Base-by-base conservation (phyloP, 2,113 vertebrate species). In the Urocynchramus pylzowi region DNA sequence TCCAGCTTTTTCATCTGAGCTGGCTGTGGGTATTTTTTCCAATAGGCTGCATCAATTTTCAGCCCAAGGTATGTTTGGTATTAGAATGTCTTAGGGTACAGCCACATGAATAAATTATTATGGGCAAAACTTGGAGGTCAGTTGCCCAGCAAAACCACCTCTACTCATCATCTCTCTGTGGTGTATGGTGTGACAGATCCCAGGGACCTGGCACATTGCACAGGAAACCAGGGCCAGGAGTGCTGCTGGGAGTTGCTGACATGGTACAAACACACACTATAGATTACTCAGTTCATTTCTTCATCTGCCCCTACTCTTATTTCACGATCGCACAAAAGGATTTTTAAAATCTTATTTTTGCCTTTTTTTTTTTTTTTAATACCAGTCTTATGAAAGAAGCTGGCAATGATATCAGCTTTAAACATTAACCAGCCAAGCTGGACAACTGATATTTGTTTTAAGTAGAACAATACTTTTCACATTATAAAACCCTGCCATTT, bases 61-160 rank as follows among this genome's bases (percentile, higher is more conserved):
- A 95, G 88, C 63, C 93, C 90, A 77, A 19, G 68, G 37, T 85
- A 91, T 77, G 90, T 54, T 83, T 11, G 71, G 90, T 33, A 92
- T 86, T 73, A 53, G 83, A 35, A 35, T 7, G 59, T 85, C 79
- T 90, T 73, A 22, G 59, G 85, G 82, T 79, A 73, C 53, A 57
- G 78, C 92, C 81, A 3, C 88, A 90, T 11, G 37, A 88, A 95
- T 82, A 97, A 95, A 95, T 96, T 56, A 93, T 65, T 93, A 73
- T 37, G 49, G 79, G 71, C 88, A 76, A 94, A 95, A 61, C 13
- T 30, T 69, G 71, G 79, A 94, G 92, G 88, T 87, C 95, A 95
- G 67, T 19, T 94, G 94, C 92, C 95, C 35, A 3, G 90, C 59
- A 94, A 94, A 97, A 94, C 96, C 94, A 94, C 85, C 75, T 85